Percentiles rank a stretch among this genome's conserved stretches.
Evolutionary conservation across 2,797 vertebrate genomes (phyloP).

Genomic region (Esox lucius): DNA sequence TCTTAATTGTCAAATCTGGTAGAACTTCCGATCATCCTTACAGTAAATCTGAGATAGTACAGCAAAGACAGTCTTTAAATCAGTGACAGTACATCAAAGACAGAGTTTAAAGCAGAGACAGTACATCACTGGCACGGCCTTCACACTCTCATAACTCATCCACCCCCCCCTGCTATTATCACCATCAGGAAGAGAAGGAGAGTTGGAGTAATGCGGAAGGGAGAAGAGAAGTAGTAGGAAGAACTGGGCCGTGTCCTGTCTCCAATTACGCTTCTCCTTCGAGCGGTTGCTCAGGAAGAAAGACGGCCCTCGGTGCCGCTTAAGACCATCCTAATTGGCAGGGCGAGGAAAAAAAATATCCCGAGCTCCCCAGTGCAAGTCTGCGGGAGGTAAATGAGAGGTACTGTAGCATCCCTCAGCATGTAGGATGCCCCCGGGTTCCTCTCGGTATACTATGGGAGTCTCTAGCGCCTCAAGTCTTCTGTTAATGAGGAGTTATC

Average conservation of each 20-base stretch:
- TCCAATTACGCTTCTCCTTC: slow-evolving; percentile 63
- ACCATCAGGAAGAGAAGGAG: background rate
- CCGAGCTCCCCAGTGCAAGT: slow-evolving; percentile 47
- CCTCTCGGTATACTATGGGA: background rate
- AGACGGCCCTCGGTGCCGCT: slow-evolving; percentile 57
- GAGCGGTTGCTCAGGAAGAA: slow-evolving; percentile 50
- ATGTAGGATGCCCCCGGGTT: background rate
- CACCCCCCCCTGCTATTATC: background rate
- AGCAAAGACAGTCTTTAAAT: too few relatives aligned
- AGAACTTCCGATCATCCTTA: too few relatives aligned
- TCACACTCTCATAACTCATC: slow-evolving; percentile 47
- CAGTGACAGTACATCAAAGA: too few relatives aligned
- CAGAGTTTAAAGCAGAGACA: too few relatives aligned
- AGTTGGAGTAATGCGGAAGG: background rate
- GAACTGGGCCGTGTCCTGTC: slow-evolving; percentile 52
- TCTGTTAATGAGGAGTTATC: slow-evolving; percentile 58
- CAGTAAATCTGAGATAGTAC: too few relatives aligned
- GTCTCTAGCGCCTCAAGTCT: slow-evolving; percentile 13
- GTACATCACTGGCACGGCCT: slow-evolving; percentile 24
- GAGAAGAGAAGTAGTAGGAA: background rate
- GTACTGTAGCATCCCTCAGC: background rate
- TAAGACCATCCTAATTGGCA: slow-evolving; percentile 66
- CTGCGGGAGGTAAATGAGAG: slow-evolving; percentile 46
- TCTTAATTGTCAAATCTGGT: too few relatives aligned
- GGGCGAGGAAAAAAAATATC: slow-evolving; percentile 13